Evolutionary conservation across 2,113 vertebrate genomes (phyloP).

Genomic region (Lophius piscatorius): DNA sequence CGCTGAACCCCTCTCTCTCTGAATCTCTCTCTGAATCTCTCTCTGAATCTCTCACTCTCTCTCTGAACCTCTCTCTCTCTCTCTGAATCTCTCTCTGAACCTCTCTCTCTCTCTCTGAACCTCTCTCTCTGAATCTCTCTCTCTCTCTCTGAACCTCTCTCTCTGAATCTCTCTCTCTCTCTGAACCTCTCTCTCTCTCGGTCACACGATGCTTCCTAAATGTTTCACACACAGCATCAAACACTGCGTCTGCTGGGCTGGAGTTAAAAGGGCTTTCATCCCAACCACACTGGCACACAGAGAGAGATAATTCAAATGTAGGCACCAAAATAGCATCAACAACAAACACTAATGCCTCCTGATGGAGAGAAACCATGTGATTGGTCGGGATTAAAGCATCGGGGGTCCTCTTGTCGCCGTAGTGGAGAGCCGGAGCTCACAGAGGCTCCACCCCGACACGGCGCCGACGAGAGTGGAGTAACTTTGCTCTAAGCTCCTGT

Average conservation of each 20-base stretch:
- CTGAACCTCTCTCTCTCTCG: too few relatives aligned
- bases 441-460: conserved; percentile 6
- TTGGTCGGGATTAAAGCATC: conserved; percentile 12
- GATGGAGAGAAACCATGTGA: conserved; percentile 13
- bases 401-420: not conserved
- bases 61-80: too few relatives aligned
- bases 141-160: too few relatives aligned
- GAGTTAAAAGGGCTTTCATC: conserved; percentile 50
- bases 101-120: too few relatives aligned
- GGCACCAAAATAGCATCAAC: conserved; percentile 18
- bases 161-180: too few relatives aligned
- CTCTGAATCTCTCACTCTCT: too few relatives aligned
- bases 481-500: conserved; percentile 31
- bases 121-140: too few relatives aligned
- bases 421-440: conserved; percentile 13
- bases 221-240: conserved; percentile 39
- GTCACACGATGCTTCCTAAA: conserved; percentile 9
- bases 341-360: conserved; percentile 10
- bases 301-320: conserved; percentile 50
- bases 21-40: too few relatives aligned
- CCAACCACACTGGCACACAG: conserved; percentile 35
- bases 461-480: conserved; percentile 7
- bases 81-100: too few relatives aligned
- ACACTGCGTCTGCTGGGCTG: conserved; percentile 46
- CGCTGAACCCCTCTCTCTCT: too few relatives aligned